Base-by-base conservation (phyloP, 2,888 invertebrate genomes). In the Melipona beecheii region DNA sequence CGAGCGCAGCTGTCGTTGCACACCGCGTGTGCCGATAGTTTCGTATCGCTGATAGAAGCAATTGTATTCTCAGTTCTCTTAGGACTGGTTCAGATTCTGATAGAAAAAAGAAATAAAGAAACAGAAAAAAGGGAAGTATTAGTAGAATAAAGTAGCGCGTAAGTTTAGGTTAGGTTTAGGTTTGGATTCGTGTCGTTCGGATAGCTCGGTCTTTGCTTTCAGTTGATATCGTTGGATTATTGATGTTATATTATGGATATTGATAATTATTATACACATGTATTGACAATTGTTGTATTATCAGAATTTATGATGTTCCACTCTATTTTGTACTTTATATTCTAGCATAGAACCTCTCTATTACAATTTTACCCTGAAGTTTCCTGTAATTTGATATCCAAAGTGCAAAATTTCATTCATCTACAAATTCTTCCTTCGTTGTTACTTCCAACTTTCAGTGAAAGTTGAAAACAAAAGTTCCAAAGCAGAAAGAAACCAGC, bases 1-100 rank as follows among this genome's bases (percentile, higher is more conserved):
- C 74, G 80, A 74, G 68, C 50, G 83, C 88, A 88, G 86, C 86
- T 84, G 84, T 87, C 86, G 84, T 21, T 75, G 60, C 74, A 69
- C 68, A 73, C 79, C 17, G 54, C 24, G 72, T 79, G 86, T 56
- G 24, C n/a, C 75, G 73, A 65, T 69, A 73, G 68, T 78, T 81
- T 81, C 54, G 52, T 49, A 36, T 24, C 27, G 58, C 78, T 66
- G 78, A 68, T 78, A 68, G 9, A 27, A 6, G 17, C n/a, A 60
- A 60, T 27, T 19, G 9, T 27, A 19, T 9, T 43, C 43, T 43
- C 43, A 1, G 43, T 9, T 27, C 9, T 43, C 43, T 9, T 9
- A 1, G 43, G 56, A 2, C 15, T n/a, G 11, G 9, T 36, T 11
- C 50, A 62, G 31, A 56, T 15, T 17, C 24, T 1, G 62, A 24